These are phyloP conservation scores for Psittacula cyanocephala DNA, from an alignment of 2,113 vertebrate species.

Conservation along the genomic window DNA sequence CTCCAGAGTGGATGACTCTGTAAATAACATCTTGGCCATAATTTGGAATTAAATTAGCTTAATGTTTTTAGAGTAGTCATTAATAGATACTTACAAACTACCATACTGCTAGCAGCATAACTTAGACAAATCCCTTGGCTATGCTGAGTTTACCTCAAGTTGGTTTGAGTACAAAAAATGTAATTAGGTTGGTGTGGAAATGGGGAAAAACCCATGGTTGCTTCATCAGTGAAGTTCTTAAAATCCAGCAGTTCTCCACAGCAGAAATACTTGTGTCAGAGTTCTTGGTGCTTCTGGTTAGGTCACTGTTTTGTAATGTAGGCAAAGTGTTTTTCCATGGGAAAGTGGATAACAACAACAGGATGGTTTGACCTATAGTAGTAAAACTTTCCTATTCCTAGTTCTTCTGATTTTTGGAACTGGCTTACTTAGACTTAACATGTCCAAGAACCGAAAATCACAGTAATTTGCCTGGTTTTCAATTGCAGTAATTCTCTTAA, in stretches of 20 bases:
- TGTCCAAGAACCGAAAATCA: neutral
- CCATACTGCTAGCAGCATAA: neutral
- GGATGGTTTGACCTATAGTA: neutral
- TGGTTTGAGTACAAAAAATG: neutral
- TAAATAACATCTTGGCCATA: constrained; percentile 29
- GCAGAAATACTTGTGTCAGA: neutral
- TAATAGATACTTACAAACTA: constrained; percentile 13
- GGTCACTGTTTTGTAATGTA: neutral
- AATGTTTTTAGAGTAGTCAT: constrained; percentile 37
- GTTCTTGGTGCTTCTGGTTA: neutral
- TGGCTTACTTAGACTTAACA: neutral
- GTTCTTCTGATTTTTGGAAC: neutral
- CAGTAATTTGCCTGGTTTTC: neutral
- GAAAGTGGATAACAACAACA: neutral
- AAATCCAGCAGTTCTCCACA: neutral
- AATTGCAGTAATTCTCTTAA: neutral
- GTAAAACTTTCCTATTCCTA: neutral
- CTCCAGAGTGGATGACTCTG: constrained; percentile 2
- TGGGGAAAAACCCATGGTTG: neutral
- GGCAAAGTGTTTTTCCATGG: neutral
- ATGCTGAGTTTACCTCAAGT: neutral
- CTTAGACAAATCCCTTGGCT: neutral
- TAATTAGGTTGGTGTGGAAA: neutral
- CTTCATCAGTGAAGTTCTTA: neutral
- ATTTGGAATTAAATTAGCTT: constrained; percentile 34